Evolutionary conservation across 2,888 invertebrate species (phyloP), one percentile per base, ranked within the genome.

Genomic region (Thelaira solivaga): DNA sequence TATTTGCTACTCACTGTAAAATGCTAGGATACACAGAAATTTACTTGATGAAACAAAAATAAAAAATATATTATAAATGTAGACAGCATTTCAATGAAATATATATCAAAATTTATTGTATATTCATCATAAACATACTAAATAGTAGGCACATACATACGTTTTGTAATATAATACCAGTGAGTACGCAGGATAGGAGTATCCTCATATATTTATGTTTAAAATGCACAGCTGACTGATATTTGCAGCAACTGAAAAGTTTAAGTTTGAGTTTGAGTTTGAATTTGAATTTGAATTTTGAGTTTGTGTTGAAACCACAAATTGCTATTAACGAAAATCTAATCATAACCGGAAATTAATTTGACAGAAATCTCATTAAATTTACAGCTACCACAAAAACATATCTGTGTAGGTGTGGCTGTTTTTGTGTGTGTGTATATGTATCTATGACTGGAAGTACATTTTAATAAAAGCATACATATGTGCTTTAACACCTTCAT

Each of bases 321-420:
- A 88, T 88, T 88, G 88, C 88, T 86, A 88, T 88, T 88, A 88
- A 86, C 86, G 86, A 87, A 88, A 88, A 88, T 88, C 88, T 88
- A 88, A 88, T 88, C 88, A 88, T 88, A 86, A 88, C 88, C 88
- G 88, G 88, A 88, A 88, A 88, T 88, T 88, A 88, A 88, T 88
- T 88, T 88, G 88, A 88, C 88, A 88, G 88, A 87, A 88, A 88
- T 88, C 88, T 88, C 88, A 88, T 88, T 88, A 88, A 88, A 88
- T 88, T 88, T 86, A 85, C 87, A 88, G 84, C 84, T 82, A 80
- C 81, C 80, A 68, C 75, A 76, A 51, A 62, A 68, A 80, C 62
- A 76, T 80, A 76, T 57, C 72, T 80, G 68, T 71, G 41, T 55
- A 45, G 22, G 10, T 24, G 6, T 26, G 10, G 36, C 24, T 53